A percentile compares a stretch with the other conserved stretches of the same genome.
phyloP scores from a whole-genome alignment of 2,888 invertebrate species.

The Hirudinaria manillensis region DNA sequence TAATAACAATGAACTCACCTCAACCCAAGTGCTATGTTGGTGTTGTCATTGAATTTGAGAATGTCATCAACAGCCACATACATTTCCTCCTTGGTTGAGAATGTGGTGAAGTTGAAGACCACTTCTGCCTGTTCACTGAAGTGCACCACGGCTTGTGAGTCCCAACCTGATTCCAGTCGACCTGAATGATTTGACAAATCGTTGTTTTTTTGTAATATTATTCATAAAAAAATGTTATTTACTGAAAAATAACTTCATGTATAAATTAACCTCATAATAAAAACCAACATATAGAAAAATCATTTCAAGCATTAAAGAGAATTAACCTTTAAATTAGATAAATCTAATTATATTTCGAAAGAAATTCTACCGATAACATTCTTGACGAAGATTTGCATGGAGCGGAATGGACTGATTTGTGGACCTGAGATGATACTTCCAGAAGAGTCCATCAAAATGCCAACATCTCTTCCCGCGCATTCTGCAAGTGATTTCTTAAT shows the following conservation, averaged over 20 bases:
- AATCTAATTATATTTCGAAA: too few relatives aligned
- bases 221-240: not conserved
- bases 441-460: slow-evolving; percentile 31
- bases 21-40: slow-evolving; percentile 30
- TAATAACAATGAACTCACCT: slow-evolving; percentile 20
- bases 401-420: slow-evolving; percentile 11
- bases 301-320: not conserved
- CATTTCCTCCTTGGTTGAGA: slow-evolving; percentile 20
- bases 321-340: too few relatives aligned
- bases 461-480: slow-evolving; percentile 28
- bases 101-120: slow-evolving; percentile 32
- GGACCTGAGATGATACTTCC: slow-evolving; percentile 31
- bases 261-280: not conserved
- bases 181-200: not conserved
- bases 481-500: not conserved
- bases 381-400: slow-evolving; percentile 31
- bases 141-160: slow-evolving; percentile 28
- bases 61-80: slow-evolving; percentile 24
- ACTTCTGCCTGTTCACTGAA: slow-evolving; percentile 23
- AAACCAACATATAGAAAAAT: not conserved
- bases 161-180: slow-evolving; percentile 23
- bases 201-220: not conserved
- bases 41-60: slow-evolving; percentile 26
- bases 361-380: slow-evolving; percentile 30
- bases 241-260: not conserved